Evolutionary conservation across 2,113 vertebrate species (phyloP), one percentile per base, ranked within the genome.

Genomic region (Cepphus grylle): DNA sequence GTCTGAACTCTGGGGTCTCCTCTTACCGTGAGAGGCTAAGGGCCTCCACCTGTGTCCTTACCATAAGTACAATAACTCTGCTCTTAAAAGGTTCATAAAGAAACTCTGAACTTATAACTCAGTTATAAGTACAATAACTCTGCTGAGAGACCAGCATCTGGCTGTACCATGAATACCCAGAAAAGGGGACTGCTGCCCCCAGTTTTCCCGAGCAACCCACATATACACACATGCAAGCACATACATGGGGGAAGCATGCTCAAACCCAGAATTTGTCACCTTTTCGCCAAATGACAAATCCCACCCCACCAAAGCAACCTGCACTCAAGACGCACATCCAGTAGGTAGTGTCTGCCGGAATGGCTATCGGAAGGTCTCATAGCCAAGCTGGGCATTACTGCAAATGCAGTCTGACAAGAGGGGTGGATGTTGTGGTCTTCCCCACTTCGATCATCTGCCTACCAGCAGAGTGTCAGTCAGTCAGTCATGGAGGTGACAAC

Each of bases 291-390:
- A 71, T 1, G 9, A 34, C 73, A 85, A 85, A 56, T 20, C 40
- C 61, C 56, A 63, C 23, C 11, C 77, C 81, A 79, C n/a, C 49
- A 56, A 63, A 86, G 42, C 66, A 76, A 29, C 40, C 49, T 38
- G 20, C 58, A 38, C 12, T 53, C 0, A 0, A 79, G 67, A 69
- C 1, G 3, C 0, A 4, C 0, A 0, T 26, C 21, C 66, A 55
- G 62, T 45, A 62, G 70, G 23, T 8, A 85, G 56, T 45, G 65
- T 47, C 88, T 58, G 66, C 66, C 55, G 62, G 66, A 93, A 90
- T 3, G 13, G 36, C 73, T 42, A 15, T 13, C 1, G 3, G 23
- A 55, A 88, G 38, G 50, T 27, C 55, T 81, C 80, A 34, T 1
- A 76, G 70, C 45, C 62, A 87, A 42, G 23, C 17, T 53, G 45